These are phyloP conservation scores for Tarsius wallacei DNA, from an alignment of 2,797 vertebrate species.

Conservation along the genomic window DNA sequence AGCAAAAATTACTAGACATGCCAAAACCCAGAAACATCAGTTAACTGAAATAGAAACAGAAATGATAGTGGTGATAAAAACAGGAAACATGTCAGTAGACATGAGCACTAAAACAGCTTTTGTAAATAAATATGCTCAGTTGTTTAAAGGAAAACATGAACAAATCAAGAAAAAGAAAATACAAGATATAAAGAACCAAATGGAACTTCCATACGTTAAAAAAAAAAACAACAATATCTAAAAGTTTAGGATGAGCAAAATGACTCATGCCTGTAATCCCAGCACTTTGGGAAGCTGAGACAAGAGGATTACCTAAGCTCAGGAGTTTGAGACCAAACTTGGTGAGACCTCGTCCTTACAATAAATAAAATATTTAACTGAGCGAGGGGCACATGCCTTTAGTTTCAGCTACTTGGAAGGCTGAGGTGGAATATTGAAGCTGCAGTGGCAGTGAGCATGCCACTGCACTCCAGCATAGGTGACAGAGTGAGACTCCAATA, in stretches of 20 bases:
- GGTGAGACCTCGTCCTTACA: no score
- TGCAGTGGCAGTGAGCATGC: no score
- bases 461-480: no score
- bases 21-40: not conserved
- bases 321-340: no score
- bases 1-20: not conserved
- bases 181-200: not conserved
- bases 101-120: not conserved
- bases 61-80: not conserved
- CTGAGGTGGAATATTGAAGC: no score
- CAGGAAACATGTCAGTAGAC: not conserved
- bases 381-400: no score
- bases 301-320: no score
- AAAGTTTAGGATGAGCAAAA: not conserved
- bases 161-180: not conserved
- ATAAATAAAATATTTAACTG: no score
- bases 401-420: no score
- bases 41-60: not conserved
- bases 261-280: no score
- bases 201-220: not conserved
- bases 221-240: not conserved
- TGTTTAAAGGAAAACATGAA: not conserved
- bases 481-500: no score
- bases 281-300: no score
- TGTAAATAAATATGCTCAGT: not conserved